Base-by-base conservation (phyloP, 2,113 vertebrate genomes). In the Calidris pugnax region DNA sequence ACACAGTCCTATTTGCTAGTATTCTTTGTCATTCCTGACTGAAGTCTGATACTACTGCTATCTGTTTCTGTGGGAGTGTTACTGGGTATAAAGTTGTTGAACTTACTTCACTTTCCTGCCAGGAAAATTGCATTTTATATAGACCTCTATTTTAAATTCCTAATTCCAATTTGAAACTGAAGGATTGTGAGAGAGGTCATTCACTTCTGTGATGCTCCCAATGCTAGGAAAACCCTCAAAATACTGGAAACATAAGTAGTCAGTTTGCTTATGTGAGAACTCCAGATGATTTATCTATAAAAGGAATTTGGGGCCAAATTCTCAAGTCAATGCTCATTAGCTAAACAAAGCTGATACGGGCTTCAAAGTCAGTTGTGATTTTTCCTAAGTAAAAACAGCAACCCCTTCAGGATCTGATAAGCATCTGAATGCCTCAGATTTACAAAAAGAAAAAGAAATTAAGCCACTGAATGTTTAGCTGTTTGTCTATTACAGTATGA, bases 351-450 rank as follows among this genome's bases (percentile, higher is more conserved):
- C 55, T 97, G 95, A 94, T 69, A 90, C 0, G 11, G 74, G 86
- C 94, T 97, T 97, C 97, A 97, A 97, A 97, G 95, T 95, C 86
- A 87, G 59, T 37, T 71, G 37, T 89, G 86, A 92, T 91, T 95
- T 94, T 96, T 84, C 88, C 76, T 96, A 97, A 94, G 92, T 90
- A 85, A 93, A 96, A 96, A 8, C 96, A 95, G 95, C 84, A 94
- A 95, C 53, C 64, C 57, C 4, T 15, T 90, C 84, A 91, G 84
- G 92, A 91, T 95, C 89, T 93, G 93, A 95, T 92, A 96, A 87
- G 82, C 26, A 62, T 90, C 76, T 89, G 85, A 84, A 92, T 80
- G 83, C 62, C 57, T 87, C 88, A 81, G 90, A 90, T 81, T 94
- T 62, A 82, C 41, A 89, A 93, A 91, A 90, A 87, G 37, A 83